Evolutionary conservation across 35 echinoderm and acorn worm species (phyloP).

Genomic region (Anneissia japonica): DNA sequence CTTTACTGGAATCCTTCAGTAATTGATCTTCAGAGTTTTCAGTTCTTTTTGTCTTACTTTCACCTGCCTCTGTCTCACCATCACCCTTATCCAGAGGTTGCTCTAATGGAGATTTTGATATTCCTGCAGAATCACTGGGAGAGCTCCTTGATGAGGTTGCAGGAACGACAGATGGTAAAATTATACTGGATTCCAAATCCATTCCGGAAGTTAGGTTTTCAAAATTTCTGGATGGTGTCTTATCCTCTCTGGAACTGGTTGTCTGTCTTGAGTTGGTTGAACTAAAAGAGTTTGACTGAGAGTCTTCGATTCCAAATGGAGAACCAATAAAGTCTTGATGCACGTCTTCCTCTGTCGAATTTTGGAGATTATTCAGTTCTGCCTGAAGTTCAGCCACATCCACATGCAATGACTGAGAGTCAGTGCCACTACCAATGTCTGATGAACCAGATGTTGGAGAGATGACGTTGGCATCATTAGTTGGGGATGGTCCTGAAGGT

Average conservation of each 20-base stretch:
- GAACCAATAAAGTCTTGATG: no score
- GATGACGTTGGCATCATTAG: no score
- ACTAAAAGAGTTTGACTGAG: no score
- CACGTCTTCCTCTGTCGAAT: background rate
- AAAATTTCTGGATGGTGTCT: no score
- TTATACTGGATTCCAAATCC: background rate
- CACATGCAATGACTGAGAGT: conserved; percentile 1
- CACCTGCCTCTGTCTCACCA: background rate
- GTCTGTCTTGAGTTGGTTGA: conserved; percentile 61
- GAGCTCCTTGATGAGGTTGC: background rate
- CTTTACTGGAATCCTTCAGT: background rate
- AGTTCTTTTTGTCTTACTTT: background rate
- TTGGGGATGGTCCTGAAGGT: no score
- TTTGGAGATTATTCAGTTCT: background rate
- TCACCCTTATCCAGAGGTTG: background rate
- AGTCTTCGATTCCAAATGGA: no score
- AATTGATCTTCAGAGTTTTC: background rate
- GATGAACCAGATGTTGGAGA: no score
- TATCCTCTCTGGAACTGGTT: conserved; percentile 1
- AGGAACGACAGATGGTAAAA: background rate
- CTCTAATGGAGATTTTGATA: conserved; percentile 1
- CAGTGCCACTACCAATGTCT: no score
- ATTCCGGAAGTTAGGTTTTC: background rate
- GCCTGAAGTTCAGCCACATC: conserved; percentile 8
- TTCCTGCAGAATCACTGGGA: background rate